Base-by-base conservation (phyloP, 2,113 vertebrate species). In the Amphiprion ocellaris region DNA sequence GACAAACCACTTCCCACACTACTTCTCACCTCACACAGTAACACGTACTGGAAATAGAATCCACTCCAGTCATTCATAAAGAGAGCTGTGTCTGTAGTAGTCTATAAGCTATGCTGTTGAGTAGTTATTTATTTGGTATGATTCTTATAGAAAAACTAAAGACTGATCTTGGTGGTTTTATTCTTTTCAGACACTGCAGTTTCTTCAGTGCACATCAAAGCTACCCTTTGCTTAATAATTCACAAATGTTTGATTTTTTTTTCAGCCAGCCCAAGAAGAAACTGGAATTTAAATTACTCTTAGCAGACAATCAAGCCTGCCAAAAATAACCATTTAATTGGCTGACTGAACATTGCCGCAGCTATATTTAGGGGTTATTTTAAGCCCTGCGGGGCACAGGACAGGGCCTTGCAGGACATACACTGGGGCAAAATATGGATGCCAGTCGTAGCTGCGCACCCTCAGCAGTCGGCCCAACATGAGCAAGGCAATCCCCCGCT, bases 321-420 rank as follows among this genome's bases (percentile, higher is more conserved):
- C 85, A 85, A 86, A 91, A 92, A 93, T 92, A 94, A 72, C 77
- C 4, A 15, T 83, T 89, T 92, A 91, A 93, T 89, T 90, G 84
- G 59, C 74, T 50, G 47, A 54, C 77, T 74, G 66, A 82, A 88
- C 46, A 82, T 78, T 80, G 66, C 79, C 56, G 5, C 12, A 4
- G 49, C 82, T 92, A 92, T 90, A 92, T 90, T 80, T 88, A 84
- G 79, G 68, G 76, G 87, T 74, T 93, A 94, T 93, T 93, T 92
- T 86, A 91, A 92, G 90, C 77, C 69, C 59, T 24, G 26, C 5
- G 33, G 70, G 64, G 66, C 44, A 78, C 9, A 90, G 76, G 82
- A 87, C 74, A 76, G 72, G 60, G 70, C 77, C 80, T 77, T 69
- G 37, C 79, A 79, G 84, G 73, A 84, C 70, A 74, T 75, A 58